Conservation (phyloP, 2,113 vertebrate genomes). For the Chrysemys picta region DNA sequence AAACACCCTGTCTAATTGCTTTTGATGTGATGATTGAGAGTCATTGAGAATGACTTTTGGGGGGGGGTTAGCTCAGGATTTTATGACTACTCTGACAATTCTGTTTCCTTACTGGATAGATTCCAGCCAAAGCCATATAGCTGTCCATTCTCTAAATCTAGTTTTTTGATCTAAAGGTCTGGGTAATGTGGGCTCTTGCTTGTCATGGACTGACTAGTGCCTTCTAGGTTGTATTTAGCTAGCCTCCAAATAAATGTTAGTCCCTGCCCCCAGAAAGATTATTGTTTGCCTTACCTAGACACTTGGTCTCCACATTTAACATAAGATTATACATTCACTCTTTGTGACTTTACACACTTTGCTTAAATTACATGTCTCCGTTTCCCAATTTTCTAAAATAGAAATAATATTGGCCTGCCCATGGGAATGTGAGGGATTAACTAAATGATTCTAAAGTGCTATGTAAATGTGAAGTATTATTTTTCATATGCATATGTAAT, state of each 20-base stretch:
- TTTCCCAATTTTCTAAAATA: background rate
- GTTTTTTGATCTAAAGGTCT: background rate
- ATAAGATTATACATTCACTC: background rate
- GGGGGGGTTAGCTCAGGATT: background rate
- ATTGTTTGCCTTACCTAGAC: background rate
- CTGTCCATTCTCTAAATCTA: background rate
- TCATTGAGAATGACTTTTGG: background rate
- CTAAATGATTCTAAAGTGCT: background rate
- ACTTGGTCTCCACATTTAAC: background rate
- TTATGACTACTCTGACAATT: background rate
- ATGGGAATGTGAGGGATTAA: background rate
- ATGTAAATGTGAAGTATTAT: background rate
- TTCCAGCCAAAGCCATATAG: background rate
- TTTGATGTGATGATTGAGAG: background rate
- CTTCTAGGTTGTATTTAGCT: background rate
- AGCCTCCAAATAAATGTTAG: background rate
- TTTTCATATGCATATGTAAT: background rate
- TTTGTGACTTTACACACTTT: background rate
- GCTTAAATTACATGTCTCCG: background rate
- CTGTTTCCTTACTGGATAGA: background rate
- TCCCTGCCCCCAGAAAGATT: background rate
- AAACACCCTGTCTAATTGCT: background rate
- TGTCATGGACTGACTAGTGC: background rate
- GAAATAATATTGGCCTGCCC: background rate
- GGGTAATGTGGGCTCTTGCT: background rate